Evolutionary conservation across 2,888 invertebrate genomes (phyloP).

Genomic region (Pilophorus perplexus): DNA sequence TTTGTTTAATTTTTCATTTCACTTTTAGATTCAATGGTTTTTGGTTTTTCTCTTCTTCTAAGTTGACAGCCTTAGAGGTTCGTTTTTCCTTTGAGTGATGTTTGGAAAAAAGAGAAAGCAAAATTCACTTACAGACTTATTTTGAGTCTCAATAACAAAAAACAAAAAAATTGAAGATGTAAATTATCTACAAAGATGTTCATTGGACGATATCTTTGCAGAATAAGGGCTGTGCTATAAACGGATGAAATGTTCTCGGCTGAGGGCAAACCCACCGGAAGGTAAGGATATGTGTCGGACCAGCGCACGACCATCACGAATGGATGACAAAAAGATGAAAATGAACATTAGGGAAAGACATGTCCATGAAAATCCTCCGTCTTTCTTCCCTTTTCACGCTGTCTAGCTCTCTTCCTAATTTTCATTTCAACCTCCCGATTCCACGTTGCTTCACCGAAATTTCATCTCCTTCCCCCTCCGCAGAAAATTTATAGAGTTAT

Average conservation of each 20-base stretch:
- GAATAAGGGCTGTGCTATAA: conserved; percentile 48
- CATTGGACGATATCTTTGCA: conserved; percentile 51
- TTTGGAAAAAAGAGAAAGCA: neutral
- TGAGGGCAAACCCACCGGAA: conserved; percentile 43
- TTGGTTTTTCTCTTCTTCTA: too few relatives aligned
- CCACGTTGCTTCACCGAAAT: neutral
- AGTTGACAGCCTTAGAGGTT: too few relatives aligned
- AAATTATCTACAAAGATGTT: conserved; percentile 46
- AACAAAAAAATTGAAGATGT: conserved; percentile 24
- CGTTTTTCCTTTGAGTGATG: neutral
- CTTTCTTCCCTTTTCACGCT: conserved; percentile 20
- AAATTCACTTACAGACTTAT: neutral
- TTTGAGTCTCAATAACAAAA: conserved; percentile 22
- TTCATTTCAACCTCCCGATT: conserved; percentile 7
- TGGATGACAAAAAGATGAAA: conserved; percentile 21
- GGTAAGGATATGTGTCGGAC: conserved; percentile 44
- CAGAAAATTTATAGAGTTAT: conserved; percentile 1
- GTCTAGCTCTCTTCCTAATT: conserved; percentile 15
- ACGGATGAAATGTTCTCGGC: conserved; percentile 44
- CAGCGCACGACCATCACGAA: conserved; percentile 14
- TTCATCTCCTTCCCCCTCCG: neutral
- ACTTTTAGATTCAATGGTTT: neutral
- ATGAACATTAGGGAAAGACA: conserved; percentile 10
- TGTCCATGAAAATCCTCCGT: neutral
- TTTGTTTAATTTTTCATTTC: neutral